These are phyloP conservation scores for Gila robusta DNA, from an alignment of 2,797 vertebrate genomes.

Conservation along the genomic window DNA sequence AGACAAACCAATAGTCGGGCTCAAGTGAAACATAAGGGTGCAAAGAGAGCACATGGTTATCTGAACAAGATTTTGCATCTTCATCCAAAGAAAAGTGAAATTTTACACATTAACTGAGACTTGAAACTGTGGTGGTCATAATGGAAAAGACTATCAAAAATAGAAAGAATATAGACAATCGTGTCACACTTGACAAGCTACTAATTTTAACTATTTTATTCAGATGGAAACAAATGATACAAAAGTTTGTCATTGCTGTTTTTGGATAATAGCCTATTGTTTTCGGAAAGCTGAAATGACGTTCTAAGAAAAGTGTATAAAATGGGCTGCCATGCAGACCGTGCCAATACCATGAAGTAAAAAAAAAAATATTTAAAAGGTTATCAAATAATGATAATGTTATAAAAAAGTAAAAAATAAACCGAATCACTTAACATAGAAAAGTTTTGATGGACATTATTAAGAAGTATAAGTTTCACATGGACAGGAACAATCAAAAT, in stretches of 20 bases:
- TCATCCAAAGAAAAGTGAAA: slow-evolving; percentile 38
- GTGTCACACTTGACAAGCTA: background rate
- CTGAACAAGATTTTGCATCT: slow-evolving; percentile 24
- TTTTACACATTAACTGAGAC: slow-evolving; percentile 5
- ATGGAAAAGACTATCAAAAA: background rate
- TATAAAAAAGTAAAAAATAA: background rate
- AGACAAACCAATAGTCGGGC: slow-evolving; percentile 7
- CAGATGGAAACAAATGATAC: background rate
- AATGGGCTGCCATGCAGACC: background rate
- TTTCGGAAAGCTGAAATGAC: background rate
- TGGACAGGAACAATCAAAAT: background rate
- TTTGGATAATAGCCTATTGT: background rate
- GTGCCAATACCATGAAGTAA: background rate
- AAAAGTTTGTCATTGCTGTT: background rate
- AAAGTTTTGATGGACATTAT: background rate
- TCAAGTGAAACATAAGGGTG: slow-evolving; percentile 30
- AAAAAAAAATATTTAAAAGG: background rate
- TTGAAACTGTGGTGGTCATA: background rate
- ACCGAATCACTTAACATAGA: background rate
- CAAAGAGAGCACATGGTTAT: slow-evolving; percentile 25
- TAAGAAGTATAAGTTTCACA: background rate
- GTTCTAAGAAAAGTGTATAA: slow-evolving; percentile 6
- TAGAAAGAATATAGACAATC: background rate
- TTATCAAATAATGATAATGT: background rate
- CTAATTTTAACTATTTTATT: background rate